Base-by-base conservation (phyloP, 2,797 vertebrate genomes). In the Tenualosa ilisha region DNA sequence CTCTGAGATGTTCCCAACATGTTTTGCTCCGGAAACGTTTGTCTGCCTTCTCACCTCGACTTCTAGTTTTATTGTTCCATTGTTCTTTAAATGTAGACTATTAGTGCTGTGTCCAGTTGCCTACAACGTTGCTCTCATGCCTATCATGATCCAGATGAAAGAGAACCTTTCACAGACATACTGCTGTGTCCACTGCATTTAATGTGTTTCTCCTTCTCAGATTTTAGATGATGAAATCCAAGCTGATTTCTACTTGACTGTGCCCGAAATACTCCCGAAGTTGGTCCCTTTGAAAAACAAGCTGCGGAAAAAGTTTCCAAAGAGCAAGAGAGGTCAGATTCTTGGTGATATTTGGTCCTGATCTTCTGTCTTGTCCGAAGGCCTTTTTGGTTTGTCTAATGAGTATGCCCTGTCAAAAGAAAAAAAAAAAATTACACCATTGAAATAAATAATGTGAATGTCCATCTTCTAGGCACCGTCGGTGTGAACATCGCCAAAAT, bases 211-310 rank as follows among this genome's bases (percentile, higher is more conserved):
- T 84, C 6, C 37, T 37, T 20, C 93, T 85, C 90, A 99, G 98
- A 96, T 99, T 92, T 89, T 98, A 84, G 96, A 97, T 82, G 97
- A 97, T 40, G 93, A 97, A 91, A 91, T 99, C 88, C 91, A 95
- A 0, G 96, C 94, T 12, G 98, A 99, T 90, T 98, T 97, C 92
- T 99, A 97, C 22, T 22, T 98, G 9, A 94, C 97, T 3, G 97
- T 97, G 84, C 98, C 98, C 26, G 95, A 95, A 7, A 96, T 99
- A 0, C 75, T 97, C 0, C 50, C 92, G 0, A 97, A 97, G 59
- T 86, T 99, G 2, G 53, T 92, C 5, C 95, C 95, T 0, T 92
- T 99, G 86, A 98, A 94, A 91, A 96, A 91, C 92, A 97, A 97
- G 87, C 93, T 99, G 56, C 95, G 92, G 31, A 94, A 95, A 89